Conservation (phyloP, 2,797 vertebrate genomes). For the Clarias platycephalus region DNA sequence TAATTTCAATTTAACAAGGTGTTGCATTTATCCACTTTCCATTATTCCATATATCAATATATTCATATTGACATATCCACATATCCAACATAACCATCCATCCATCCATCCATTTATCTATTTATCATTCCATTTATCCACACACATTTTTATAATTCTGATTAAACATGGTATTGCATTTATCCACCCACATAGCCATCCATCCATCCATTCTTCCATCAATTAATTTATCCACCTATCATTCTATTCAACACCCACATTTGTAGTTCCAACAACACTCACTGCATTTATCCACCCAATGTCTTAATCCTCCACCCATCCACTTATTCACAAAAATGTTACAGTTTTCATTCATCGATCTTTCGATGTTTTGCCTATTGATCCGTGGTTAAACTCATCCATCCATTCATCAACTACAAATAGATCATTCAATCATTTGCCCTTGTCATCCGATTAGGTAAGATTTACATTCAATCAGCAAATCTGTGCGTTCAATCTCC, state of each 20-base stretch:
- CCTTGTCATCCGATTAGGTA: not conserved
- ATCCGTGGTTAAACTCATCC: not conserved
- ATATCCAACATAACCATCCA: not conserved
- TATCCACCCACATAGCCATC: not conserved
- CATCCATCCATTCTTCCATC: not conserved
- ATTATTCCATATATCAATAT: too few relatives aligned
- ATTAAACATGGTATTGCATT: not conserved
- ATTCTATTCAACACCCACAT: not conserved
- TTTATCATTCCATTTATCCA: too few relatives aligned
- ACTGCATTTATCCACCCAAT: too few relatives aligned
- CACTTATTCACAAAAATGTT: too few relatives aligned
- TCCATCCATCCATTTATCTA: not conserved
- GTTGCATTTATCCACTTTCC: too few relatives aligned
- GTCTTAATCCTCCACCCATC: not conserved
- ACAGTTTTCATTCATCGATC: not conserved
- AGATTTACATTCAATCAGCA: not conserved
- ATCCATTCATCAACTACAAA: not conserved
- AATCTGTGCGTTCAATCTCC: not conserved
- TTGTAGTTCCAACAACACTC: too few relatives aligned
- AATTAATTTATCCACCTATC: not conserved
- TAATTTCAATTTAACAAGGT: too few relatives aligned
- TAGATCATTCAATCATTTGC: not conserved
- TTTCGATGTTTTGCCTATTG: not conserved
- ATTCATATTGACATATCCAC: too few relatives aligned
- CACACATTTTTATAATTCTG: too few relatives aligned